These are phyloP conservation scores for Drosophila rellima DNA, from an alignment of 2,888 invertebrate genomes.

Conservation along the genomic window DNA sequence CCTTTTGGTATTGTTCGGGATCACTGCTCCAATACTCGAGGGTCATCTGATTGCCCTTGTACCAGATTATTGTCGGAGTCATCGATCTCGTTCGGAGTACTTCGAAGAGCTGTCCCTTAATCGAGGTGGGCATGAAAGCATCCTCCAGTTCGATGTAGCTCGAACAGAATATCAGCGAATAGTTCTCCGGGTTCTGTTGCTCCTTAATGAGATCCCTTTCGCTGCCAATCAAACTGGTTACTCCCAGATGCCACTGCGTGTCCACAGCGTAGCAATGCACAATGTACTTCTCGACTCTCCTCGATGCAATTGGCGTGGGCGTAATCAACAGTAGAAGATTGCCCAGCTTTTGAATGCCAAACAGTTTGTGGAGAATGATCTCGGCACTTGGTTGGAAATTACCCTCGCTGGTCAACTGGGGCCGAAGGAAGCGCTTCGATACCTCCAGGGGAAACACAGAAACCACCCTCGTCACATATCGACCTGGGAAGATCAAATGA, in stretches of 20 bases:
- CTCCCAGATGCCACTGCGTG: conserved; percentile 32
- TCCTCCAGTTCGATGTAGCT: conserved; percentile 29
- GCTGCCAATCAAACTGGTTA: conserved; percentile 20
- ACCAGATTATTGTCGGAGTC: not conserved
- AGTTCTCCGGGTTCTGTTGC: conserved; percentile 9
- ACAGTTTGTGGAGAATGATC: conserved; percentile 20
- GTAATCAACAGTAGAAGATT: conserved; percentile 36
- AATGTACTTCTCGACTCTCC: not conserved
- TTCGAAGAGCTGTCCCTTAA: conserved; percentile 18
- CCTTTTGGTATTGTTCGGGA: not conserved
- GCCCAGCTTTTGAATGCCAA: not conserved
- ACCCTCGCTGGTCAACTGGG: not conserved
- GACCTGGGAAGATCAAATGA: conserved; percentile 10
- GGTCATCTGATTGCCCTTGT: not conserved
- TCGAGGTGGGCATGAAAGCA: conserved; percentile 13
- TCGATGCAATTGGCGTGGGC: conserved; percentile 7
- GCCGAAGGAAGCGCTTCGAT: conserved; percentile 18
- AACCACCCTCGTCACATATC: conserved; percentile 25
- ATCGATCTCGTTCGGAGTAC: conserved; percentile 2
- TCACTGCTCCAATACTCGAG: conserved; percentile 16
- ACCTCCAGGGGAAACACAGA: conserved; percentile 21
- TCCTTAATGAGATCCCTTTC: conserved; percentile 22
- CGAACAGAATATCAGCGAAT: conserved; percentile 26
- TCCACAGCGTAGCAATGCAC: conserved; percentile 36
- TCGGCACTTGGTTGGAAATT: not conserved